phyloP scores from a whole-genome alignment of 2,113 vertebrate species.

The Aphyosemion australe region DNA sequence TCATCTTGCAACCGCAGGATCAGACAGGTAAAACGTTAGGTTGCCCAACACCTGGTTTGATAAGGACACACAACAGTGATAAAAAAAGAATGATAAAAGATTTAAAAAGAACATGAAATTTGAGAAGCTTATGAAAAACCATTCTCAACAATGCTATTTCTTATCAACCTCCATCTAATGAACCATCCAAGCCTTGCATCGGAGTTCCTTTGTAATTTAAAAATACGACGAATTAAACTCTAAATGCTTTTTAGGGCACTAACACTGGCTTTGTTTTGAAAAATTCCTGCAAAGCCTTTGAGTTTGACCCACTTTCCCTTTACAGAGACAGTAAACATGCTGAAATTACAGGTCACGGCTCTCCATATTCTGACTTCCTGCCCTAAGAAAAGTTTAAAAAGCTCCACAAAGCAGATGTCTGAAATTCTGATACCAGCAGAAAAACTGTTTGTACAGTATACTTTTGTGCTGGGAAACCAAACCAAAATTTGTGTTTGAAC shows the following conservation, averaged over 20 bases:
- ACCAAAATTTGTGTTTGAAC: too few species aligned
- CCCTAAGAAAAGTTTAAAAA: slow-evolving; percentile 21
- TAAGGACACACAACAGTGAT: background rate
- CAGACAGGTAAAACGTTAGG: background rate
- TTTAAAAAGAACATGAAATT: too few species aligned
- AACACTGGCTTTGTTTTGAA: slow-evolving; percentile 23
- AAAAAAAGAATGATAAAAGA: background rate
- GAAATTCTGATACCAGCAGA: slow-evolving; percentile 1
- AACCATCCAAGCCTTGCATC: slow-evolving; percentile 42
- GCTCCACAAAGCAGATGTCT: slow-evolving; percentile 29
- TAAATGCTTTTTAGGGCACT: background rate
- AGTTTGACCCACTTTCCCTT: slow-evolving; percentile 59
- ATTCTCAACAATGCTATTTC: background rate
- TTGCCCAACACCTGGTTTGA: background rate
- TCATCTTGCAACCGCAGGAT: slow-evolving; percentile 9
- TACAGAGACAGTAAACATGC: slow-evolving; percentile 48
- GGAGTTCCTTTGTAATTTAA: slow-evolving; percentile 10
- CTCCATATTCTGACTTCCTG: slow-evolving; percentile 22
- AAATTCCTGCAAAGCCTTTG: slow-evolving; percentile 28
- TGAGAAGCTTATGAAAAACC: too few species aligned
- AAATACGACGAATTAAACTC: slow-evolving; percentile 2
- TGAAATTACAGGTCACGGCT: slow-evolving; percentile 25
- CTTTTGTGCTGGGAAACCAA: too few species aligned
- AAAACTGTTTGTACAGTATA: background rate
- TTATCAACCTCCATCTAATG: slow-evolving; percentile 32